Evolutionary conservation across 2,113 vertebrate genomes (phyloP), one percentile per base, ranked within the genome.

Genomic region (Rhinichthys klamathensis): DNA sequence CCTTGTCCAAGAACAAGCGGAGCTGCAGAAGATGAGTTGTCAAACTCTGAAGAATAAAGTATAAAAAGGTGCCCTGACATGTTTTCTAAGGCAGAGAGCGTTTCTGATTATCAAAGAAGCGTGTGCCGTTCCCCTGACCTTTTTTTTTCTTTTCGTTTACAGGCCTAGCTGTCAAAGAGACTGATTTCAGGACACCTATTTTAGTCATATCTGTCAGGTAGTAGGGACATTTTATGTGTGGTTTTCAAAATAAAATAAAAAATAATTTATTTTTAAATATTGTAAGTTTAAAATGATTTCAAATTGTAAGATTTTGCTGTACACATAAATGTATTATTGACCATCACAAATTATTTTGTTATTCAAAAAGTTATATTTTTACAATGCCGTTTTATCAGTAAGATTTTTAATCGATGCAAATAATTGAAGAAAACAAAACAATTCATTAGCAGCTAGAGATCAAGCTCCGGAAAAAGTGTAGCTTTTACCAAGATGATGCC

Each of bases 1-100:
- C 79, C 32, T 56, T 84, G 38, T 87, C 76, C 84, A 84, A 56
- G 46, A 84, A 87, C 61, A 18, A 67, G n/a, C 58, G 41, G 21
- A 80, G 63, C 21, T n/a, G n/a, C 58, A 75, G 63, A 51, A 85
- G 49, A 85, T 18, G 44, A 85, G 32, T 27, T 38, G 32, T 79
- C 35, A 30, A 38, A 73, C 11, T 73, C 21, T 25, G 16, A 35
- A 38, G 16, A 54, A 51, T 51, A 85, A 46, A 85, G 65, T 30
- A 58, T 10, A 73, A 30, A 35, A 38, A 78, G 10, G 8, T 70
- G 32, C 18, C 18, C n/a, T 30, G 23, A 56, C 32, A 74, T 23
- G 44, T 74, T 46, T 35, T n/a, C 44, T 61, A 41, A 84, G 41
- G 2, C 16, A 38, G 67, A 38, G 11, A 41, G 9, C 1, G 35